These are phyloP conservation scores for Tichodroma muraria DNA, from an alignment of 2,113 vertebrate genomes.

Conservation along the genomic window DNA sequence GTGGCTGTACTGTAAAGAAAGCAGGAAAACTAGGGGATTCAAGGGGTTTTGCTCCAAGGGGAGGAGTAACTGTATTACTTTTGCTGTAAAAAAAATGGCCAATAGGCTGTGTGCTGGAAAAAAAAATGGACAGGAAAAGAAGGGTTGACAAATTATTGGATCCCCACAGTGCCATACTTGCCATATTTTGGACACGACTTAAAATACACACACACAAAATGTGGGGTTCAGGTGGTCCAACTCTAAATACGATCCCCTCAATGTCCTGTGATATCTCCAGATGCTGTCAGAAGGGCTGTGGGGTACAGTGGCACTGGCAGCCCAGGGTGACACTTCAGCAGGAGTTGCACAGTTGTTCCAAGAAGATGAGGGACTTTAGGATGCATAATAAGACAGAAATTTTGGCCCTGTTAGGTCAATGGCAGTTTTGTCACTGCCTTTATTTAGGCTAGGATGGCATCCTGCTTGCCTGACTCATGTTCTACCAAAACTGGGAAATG, in stretches of 20 bases:
- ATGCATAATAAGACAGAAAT: not conserved
- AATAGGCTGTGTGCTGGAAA: not conserved
- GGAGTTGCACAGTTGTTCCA: not conserved
- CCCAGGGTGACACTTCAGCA: not conserved
- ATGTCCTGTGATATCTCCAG: not conserved
- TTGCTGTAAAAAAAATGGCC: not conserved
- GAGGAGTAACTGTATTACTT: not conserved
- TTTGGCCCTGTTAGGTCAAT: not conserved
- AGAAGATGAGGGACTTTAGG: not conserved
- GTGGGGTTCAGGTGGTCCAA: not conserved
- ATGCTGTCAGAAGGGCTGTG: not conserved
- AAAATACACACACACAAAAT: not conserved
- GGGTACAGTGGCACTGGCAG: fast-evolving
- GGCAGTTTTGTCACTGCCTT: not conserved
- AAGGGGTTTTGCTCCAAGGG: not conserved
- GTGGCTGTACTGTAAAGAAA: not conserved
- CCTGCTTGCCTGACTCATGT: not conserved
- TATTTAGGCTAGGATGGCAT: not conserved
- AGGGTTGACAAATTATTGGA: not conserved
- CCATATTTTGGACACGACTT: not conserved
- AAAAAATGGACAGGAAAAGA: not conserved
- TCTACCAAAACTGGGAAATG: not conserved
- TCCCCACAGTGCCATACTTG: not conserved
- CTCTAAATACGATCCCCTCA: not conserved
- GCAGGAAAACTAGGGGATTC: not conserved